Evolutionary conservation across 2,797 vertebrate genomes (phyloP).

Genomic region (Setipinna tenuifilis): DNA sequence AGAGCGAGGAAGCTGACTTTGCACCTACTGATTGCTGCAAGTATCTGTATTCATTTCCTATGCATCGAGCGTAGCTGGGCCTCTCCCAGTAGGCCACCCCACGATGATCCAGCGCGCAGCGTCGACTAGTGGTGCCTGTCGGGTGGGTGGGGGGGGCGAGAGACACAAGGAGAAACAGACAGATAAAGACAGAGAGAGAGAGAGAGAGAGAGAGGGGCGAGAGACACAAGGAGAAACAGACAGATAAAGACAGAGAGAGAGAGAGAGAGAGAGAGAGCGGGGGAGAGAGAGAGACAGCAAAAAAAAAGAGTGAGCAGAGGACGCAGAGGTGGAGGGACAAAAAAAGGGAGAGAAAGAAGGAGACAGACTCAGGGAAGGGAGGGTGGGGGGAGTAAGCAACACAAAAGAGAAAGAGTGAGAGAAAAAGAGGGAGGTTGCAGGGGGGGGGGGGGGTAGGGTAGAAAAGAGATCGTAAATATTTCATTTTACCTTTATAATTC

Average conservation of each 20-base stretch:
- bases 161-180: neutral
- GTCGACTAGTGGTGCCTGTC: slow-evolving; percentile 98
- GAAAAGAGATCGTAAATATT: neutral
- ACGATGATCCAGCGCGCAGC: slow-evolving; percentile 97
- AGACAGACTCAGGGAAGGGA: too few species aligned
- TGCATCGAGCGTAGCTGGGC: slow-evolving; percentile 99
- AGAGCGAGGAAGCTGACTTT: slow-evolving; percentile 89
- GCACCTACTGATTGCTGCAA: slow-evolving; percentile 99
- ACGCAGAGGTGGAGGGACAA: neutral
- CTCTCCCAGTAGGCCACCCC: slow-evolving; percentile 99
- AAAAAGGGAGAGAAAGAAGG: too few species aligned
- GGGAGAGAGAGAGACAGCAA: neutral
- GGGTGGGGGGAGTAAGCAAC: too few species aligned
- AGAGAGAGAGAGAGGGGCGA: slow-evolving; percentile 51
- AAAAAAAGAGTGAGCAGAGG: neutral
- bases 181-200: slow-evolving; percentile 32
- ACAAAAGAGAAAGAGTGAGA: too few species aligned
- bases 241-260: slow-evolving; percentile 39
- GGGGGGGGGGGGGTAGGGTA: too few species aligned
- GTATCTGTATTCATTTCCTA: slow-evolving; percentile 99
- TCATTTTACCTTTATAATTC: neutral
- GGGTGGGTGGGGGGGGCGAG: slow-evolving; percentile 65
- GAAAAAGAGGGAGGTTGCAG: too few species aligned
- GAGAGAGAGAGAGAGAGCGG: neutral
- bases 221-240: too few species aligned